phyloP scores from a whole-genome alignment of 2,113 vertebrate genomes.

The Ochotona curzoniae region DNA sequence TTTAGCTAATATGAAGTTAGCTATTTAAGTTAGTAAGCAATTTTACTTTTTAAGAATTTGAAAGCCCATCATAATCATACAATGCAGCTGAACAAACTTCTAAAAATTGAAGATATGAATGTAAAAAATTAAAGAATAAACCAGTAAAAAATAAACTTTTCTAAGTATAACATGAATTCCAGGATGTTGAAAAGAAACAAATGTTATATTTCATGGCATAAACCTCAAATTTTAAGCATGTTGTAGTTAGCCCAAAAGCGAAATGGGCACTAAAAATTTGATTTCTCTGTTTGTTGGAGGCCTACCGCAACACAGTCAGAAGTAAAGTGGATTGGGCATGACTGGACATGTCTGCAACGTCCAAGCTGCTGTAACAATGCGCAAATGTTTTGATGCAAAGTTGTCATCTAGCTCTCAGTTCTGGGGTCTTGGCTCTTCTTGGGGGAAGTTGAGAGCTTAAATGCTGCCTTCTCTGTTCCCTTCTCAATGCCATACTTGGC shows the following conservation, averaged over 20 bases:
- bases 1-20: not conserved
- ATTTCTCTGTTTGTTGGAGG: not conserved
- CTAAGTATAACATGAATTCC: conserved; percentile 20
- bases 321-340: not conserved
- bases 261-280: not conserved
- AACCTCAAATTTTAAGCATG: not conserved
- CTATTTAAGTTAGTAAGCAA: conserved; percentile 17
- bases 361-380: not conserved
- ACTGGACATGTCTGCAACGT: not conserved
- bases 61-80: not conserved
- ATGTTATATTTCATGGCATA: conserved; percentile 13
- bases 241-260: not conserved
- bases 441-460: not conserved
- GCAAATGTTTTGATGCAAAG: not conserved
- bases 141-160: conserved; percentile 32
- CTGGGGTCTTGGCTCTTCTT: not conserved
- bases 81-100: conserved; percentile 12
- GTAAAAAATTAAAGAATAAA: not conserved
- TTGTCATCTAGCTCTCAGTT: not conserved
- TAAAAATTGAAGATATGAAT: conserved; percentile 7
- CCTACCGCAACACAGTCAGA: not conserved
- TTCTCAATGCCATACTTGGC: not conserved
- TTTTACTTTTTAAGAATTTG: not conserved
- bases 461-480: not conserved
- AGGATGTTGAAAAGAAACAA: not conserved